Conservation (phyloP, 2,797 vertebrate genomes). For the Pteronotus mesoamericanus region DNA sequence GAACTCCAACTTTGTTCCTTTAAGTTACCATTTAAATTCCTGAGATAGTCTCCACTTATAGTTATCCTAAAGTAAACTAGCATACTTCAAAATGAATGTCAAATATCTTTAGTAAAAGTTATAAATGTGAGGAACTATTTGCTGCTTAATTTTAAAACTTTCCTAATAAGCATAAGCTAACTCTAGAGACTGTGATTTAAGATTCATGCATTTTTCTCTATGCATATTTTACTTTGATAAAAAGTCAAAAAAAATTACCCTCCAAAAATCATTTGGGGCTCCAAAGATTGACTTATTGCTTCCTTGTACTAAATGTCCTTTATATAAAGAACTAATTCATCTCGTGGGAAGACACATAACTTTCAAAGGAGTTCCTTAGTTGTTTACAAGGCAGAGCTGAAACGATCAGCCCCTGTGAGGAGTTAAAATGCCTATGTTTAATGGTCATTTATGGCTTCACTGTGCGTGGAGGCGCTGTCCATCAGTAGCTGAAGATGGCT, state of each 20-base stretch:
- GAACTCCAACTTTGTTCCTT: not conserved
- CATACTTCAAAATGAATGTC: not conserved
- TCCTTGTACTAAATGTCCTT: not conserved
- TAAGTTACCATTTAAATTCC: conserved; percentile 40
- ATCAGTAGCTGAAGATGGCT: not conserved
- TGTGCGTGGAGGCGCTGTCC: not conserved
- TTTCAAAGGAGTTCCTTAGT: not conserved
- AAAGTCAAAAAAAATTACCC: not conserved
- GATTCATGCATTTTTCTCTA: not conserved
- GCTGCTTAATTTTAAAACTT: not conserved
- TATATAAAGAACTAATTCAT: conserved; percentile 6
- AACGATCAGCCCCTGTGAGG: not conserved
- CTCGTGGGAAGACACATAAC: not conserved
- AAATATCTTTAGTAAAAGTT: conserved; percentile 28
- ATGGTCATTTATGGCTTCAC: not conserved
- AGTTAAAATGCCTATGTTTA: not conserved
- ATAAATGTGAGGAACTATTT: not conserved
- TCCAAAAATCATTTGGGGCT: conserved; percentile 20
- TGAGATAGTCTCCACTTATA: not conserved
- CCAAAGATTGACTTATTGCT: not conserved
- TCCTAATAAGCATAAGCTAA: not conserved
- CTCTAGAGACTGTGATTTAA: not conserved
- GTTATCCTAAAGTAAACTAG: conserved; percentile 19
- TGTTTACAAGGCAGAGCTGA: not conserved
- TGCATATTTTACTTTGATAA: not conserved